These are phyloP conservation scores for Apocheima hispidaria DNA, from an alignment of 2,888 invertebrate species.

Conservation along the genomic window DNA sequence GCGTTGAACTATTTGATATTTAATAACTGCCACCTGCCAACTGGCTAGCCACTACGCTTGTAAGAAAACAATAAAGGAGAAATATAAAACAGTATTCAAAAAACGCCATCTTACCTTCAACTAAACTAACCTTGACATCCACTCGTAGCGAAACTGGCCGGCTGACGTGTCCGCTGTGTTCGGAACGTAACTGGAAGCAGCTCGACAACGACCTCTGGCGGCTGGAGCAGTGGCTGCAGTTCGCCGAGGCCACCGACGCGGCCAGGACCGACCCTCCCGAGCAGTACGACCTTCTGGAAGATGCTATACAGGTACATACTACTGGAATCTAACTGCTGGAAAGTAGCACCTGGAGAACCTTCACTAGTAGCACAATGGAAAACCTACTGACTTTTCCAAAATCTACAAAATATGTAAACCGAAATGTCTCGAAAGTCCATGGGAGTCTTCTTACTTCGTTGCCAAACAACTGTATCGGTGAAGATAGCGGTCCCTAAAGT, in stretches of 20 bases:
- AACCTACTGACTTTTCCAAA: too few relatives aligned
- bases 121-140: background rate
- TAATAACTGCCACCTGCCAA: too few relatives aligned
- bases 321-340: too few relatives aligned
- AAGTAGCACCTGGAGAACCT: too few relatives aligned
- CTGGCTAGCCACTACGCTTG: background rate
- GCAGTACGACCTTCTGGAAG: conserved; percentile 93
- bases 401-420: too few relatives aligned
- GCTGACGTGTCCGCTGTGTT: conserved; percentile 94
- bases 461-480: too few relatives aligned
- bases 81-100: background rate
- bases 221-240: conserved; percentile 95
- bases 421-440: too few relatives aligned
- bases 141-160: conserved; percentile 89
- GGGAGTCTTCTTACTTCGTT: too few relatives aligned
- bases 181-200: conserved; percentile 95
- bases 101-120: background rate
- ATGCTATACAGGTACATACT: conserved; percentile 89
- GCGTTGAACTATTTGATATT: too few relatives aligned
- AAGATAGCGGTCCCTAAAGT: too few relatives aligned
- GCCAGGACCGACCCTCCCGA: conserved; percentile 89
- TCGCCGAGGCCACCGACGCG: conserved; percentile 93
- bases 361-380: too few relatives aligned
- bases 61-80: background rate
- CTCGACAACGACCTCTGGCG: conserved; percentile 96